These are phyloP conservation scores for Eulemur rufifrons DNA, from an alignment of 2,113 vertebrate species.

Conservation along the genomic window DNA sequence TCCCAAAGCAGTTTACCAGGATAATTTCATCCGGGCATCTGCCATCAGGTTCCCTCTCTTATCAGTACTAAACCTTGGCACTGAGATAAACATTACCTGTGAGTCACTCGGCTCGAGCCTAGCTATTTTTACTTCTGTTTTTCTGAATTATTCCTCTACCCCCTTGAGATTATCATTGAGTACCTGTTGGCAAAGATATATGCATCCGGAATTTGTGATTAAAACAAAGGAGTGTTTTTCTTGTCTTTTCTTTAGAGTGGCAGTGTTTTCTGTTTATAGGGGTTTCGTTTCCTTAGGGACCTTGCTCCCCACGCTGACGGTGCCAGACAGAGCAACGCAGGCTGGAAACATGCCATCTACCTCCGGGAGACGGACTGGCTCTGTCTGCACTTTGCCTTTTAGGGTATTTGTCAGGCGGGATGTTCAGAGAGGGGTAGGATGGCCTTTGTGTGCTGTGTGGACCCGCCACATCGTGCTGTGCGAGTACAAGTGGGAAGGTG, in stretches of 20 bases:
- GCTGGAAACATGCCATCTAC: fast-evolving
- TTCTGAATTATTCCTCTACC: not conserved
- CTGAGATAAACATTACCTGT: not conserved
- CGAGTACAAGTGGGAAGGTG: fast-evolving
- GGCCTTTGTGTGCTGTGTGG: too few relatives aligned
- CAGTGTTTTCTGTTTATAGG: not conserved
- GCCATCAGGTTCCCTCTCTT: not conserved
- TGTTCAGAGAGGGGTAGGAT: not conserved
- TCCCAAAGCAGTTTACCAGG: not conserved
- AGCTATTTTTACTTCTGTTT: not conserved
- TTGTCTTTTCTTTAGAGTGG: not conserved
- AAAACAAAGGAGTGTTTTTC: not conserved
- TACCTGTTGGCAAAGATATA: not conserved
- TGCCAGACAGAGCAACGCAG: not conserved
- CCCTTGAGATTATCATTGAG: not conserved
- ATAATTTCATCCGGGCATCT: not conserved
- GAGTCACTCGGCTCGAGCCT: not conserved
- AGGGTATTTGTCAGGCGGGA: not conserved
- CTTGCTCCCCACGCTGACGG: not conserved
- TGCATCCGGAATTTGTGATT: not conserved
- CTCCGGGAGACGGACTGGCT: not conserved
- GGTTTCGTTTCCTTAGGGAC: not conserved
- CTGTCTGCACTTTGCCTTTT: not conserved
- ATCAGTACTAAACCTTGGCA: not conserved
- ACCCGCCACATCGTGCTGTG: fast-evolving